Evolutionary conservation across 2,113 vertebrate species (phyloP), one percentile per base, ranked within the genome.

Genomic region (Prochilodus magdalenae): DNA sequence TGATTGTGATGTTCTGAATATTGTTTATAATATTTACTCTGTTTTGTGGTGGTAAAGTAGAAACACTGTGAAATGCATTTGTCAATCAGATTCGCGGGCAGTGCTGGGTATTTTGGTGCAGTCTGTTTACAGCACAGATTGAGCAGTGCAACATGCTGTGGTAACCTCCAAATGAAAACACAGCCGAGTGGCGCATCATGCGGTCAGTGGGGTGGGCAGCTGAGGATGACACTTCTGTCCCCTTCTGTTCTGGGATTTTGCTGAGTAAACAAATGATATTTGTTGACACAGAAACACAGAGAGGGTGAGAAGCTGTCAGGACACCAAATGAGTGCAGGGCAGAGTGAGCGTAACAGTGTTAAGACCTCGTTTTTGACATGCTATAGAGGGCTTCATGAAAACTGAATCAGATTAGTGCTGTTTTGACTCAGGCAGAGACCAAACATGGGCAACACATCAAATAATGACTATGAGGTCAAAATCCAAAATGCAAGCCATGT

Each of bases 241-340:
- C 51, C 49, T 71, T 70, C 77, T 79, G 77, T 55, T 79, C 51
- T 59, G 33, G 51, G 33, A 59, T 71, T 59, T 59, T 70, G 53
- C 75, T 79, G 77, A 33, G 66, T 70, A 71, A 79, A 71, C 77
- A 79, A 71, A 79, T 71, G 66, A 57, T 69, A 57, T 49, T 40
- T 67, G 30, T 57, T 69, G 65, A 57, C 65, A 78, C 26, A 78
- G 73, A 16, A 51, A 40, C 29, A 78, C 63, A 69, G 76, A 22
- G 40, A 75, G 57, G 57, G 73, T 75, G 73, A 44, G 15, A 75
- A 55, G 33, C 73, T 18, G 57, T 60, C 57, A 13, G 13, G 57
- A 13, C n/a, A 1, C 57, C 12, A 55, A 22, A 55, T 55, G 53
- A 55, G 18, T 1, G 20, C 53, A 22, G 20, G 53, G 20, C 53